phyloP scores from a whole-genome alignment of 2,797 vertebrate genomes.

The Brotula barbata region DNA sequence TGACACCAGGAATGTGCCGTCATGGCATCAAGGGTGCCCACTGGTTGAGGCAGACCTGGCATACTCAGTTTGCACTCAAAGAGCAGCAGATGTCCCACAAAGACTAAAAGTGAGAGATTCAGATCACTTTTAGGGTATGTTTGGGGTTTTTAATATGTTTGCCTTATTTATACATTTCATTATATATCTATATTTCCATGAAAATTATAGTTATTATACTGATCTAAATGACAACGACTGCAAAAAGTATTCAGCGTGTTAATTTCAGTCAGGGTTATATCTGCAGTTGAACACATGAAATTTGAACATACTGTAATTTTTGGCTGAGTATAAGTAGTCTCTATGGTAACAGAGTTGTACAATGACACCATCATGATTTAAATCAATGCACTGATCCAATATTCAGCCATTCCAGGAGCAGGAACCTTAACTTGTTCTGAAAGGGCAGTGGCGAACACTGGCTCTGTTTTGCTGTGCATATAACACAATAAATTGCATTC shows the following conservation, averaged over 20 bases:
- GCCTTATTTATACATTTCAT: no score
- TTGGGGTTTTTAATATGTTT: no score
- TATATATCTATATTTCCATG: no score
- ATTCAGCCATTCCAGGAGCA: conserved; percentile 23
- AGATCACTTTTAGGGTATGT: no score
- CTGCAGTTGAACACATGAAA: conserved; percentile 29
- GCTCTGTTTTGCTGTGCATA: conserved; percentile 52
- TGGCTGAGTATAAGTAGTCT: conserved; percentile 49
- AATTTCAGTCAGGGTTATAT: conserved; percentile 30
- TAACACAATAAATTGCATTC: conserved; percentile 63
- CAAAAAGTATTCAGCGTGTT: no score
- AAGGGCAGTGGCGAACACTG: conserved; percentile 53
- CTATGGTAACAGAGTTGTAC: conserved; percentile 47
- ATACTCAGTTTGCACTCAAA: no score
- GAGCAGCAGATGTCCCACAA: no score
- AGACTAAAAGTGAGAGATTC: not conserved
- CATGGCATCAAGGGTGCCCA: conserved; percentile 28
- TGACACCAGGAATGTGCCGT: conserved; percentile 29
- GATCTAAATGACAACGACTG: conserved; percentile 37
- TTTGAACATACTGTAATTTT: conserved; percentile 28
- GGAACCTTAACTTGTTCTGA: conserved; percentile 53
- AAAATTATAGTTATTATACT: no score
- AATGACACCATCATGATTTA: conserved; percentile 42
- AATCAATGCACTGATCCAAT: conserved; percentile 51
- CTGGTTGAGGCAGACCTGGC: conserved; percentile 17